Conservation (phyloP, 2,797 vertebrate genomes). For the Micrastur ruficollis region DNA sequence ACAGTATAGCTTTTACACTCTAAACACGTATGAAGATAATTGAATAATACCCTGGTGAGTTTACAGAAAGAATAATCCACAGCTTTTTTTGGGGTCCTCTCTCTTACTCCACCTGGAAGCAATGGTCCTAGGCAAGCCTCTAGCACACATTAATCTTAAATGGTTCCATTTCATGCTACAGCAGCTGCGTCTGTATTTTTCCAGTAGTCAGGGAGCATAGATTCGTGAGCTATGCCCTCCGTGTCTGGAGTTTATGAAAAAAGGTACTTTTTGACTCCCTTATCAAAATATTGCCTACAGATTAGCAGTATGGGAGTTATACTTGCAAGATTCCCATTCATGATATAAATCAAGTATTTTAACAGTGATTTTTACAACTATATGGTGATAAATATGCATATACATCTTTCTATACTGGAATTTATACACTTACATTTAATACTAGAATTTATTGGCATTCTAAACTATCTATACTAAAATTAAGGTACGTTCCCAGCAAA, state of each 20-base stretch:
- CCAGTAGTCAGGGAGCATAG: not conserved
- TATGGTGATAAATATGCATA: not conserved
- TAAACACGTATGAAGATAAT: accelerated
- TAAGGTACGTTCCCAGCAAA: not conserved
- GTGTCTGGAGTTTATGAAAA: not conserved
- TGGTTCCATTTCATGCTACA: not conserved
- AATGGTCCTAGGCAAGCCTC: not conserved
- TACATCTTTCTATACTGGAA: not conserved
- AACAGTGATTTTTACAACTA: not conserved
- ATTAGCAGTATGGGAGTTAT: not conserved
- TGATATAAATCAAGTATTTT: not conserved
- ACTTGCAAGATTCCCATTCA: not conserved
- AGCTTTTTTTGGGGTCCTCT: not conserved
- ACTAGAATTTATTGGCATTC: not conserved
- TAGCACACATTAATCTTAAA: not conserved
- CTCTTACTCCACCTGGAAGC: not conserved
- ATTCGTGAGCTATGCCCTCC: not conserved
- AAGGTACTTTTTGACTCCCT: not conserved
- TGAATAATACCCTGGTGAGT: not conserved
- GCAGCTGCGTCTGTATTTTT: not conserved
- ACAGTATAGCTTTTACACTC: not conserved
- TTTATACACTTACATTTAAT: not conserved
- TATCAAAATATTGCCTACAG: not conserved
- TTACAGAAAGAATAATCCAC: not conserved
- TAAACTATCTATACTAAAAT: not conserved